Conservation (phyloP, 35 echinoderm and acorn worm genomes). For the Lytechinus pictus region DNA sequence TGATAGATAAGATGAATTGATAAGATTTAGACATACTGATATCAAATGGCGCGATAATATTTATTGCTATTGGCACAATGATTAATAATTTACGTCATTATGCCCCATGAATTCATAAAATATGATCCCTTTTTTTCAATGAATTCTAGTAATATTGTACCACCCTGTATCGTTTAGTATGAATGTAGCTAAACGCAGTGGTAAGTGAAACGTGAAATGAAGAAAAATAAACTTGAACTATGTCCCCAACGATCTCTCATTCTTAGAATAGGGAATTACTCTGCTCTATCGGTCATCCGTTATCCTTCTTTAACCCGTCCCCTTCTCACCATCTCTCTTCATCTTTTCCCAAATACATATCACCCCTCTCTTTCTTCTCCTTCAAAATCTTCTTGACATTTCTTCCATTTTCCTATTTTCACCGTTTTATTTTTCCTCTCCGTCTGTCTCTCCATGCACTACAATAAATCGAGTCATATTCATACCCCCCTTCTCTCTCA, state of each 20-base stretch:
- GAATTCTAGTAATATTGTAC: background rate
- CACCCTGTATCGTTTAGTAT: background rate
- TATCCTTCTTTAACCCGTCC: background rate
- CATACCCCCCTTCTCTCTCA: too few relatives aligned
- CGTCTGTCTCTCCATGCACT: too few relatives aligned
- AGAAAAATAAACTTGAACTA: conserved; percentile 32
- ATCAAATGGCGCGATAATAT: too few relatives aligned
- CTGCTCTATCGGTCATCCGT: conserved; percentile 43
- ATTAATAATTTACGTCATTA: background rate
- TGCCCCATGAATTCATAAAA: background rate
- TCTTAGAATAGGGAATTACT: conserved; percentile 36
- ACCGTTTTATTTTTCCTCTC: too few relatives aligned
- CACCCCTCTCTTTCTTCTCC: too few relatives aligned
- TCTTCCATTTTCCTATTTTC: too few relatives aligned
- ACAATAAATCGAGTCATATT: too few relatives aligned
- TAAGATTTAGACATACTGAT: too few relatives aligned
- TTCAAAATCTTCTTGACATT: too few relatives aligned
- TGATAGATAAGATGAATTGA: too few relatives aligned
- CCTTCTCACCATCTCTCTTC: background rate
- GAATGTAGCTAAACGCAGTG: background rate
- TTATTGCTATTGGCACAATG: too few relatives aligned
- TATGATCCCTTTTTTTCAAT: too few relatives aligned
- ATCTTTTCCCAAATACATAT: background rate
- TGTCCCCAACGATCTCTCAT: background rate
- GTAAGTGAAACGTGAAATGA: conserved; percentile 23